A percentile compares a stretch with the other conserved stretches of the same genome.
These are phyloP conservation scores for Mercenaria mercenaria DNA, from an alignment of 1,140 invertebrate species.

Conservation along the genomic window DNA sequence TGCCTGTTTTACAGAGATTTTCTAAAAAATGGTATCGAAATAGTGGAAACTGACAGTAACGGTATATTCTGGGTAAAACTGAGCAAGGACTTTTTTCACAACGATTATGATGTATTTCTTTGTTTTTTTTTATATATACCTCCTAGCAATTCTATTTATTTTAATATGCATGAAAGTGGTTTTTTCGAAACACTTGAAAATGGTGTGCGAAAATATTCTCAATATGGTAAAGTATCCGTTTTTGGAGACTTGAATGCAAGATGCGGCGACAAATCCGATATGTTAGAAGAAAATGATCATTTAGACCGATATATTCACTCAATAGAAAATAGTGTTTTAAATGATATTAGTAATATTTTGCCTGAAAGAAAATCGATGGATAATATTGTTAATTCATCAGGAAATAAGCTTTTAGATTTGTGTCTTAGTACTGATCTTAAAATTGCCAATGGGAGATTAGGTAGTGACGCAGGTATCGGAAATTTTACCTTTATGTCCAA, in stretches of 20 bases:
- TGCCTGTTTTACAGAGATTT: slow-evolving; percentile 6
- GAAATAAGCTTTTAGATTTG: slow-evolving; percentile 17
- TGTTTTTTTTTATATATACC: not conserved
- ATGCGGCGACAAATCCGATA: not conserved
- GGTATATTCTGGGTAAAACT: not conserved
- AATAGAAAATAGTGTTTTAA: not conserved
- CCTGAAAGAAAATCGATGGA: not conserved
- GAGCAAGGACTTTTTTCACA: not conserved
- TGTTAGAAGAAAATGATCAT: not conserved
- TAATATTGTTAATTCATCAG: not conserved
- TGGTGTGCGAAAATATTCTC: no score
- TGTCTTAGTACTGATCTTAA: slow-evolving; percentile 5
- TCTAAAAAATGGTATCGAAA: not conserved
- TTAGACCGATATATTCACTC: not conserved
- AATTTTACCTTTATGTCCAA: no score
- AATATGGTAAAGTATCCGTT: not conserved
- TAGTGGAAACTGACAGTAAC: not conserved
- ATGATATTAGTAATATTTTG: not conserved
- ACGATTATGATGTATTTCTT: not conserved
- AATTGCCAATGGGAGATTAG: slow-evolving; percentile 28
- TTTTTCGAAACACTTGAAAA: no score
- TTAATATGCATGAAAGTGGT: not conserved
- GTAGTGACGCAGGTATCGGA: not conserved
- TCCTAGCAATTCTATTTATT: not conserved
- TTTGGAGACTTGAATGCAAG: not conserved